These are phyloP conservation scores for Chiloscyllium punctatum DNA, from an alignment of 2,797 vertebrate species.

Conservation along the genomic window DNA sequence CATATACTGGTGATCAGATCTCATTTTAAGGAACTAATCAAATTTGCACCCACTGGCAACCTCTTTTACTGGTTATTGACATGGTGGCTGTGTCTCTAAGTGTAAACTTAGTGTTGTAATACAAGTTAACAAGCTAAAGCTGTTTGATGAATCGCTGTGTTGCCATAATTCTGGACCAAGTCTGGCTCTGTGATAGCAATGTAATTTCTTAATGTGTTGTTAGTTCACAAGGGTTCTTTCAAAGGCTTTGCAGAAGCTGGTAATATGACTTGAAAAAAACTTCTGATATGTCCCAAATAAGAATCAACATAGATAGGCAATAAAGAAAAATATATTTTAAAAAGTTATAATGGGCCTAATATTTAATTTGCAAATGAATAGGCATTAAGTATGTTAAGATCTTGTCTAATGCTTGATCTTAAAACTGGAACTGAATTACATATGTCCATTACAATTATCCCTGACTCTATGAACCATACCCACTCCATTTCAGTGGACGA, in stretches of 20 bases:
- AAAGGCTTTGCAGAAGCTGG: background rate
- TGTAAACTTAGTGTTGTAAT: background rate
- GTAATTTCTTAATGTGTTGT: background rate
- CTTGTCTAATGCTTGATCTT: background rate
- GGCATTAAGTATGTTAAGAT: background rate
- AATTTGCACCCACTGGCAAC: background rate
- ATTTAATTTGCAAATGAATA: background rate
- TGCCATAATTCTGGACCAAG: background rate
- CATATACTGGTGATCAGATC: background rate
- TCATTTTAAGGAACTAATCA: background rate
- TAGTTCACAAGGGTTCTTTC: background rate
- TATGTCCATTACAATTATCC: background rate
- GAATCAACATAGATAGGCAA: background rate
- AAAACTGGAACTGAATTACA: background rate
- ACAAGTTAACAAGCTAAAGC: background rate
- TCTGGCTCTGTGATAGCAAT: background rate
- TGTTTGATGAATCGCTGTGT: background rate
- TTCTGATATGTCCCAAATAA: background rate
- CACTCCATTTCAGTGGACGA: background rate
- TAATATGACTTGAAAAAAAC: background rate
- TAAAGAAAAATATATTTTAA: background rate
- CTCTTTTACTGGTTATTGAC: background rate
- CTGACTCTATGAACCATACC: background rate
- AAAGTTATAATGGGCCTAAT: background rate
- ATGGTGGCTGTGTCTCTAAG: background rate